phyloP scores from a whole-genome alignment of 1,140 invertebrate genomes.

The Magallana angulata region DNA sequence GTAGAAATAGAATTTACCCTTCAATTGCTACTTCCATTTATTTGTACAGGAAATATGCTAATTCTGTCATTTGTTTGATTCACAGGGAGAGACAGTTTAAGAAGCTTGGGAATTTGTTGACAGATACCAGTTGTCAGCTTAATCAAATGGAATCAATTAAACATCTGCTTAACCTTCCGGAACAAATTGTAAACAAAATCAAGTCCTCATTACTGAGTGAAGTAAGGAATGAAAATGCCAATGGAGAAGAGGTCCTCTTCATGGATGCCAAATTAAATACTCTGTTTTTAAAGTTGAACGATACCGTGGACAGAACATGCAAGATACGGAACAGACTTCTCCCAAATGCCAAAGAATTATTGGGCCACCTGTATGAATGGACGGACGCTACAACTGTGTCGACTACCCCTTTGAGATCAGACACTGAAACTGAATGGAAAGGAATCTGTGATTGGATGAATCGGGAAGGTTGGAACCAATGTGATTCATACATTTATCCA shows the following conservation, averaged over 20 bases:
- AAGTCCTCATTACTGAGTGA: background rate
- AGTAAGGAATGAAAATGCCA: background rate
- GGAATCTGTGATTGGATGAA: background rate
- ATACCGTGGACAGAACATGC: background rate
- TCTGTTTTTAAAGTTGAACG: background rate
- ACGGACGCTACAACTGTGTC: background rate
- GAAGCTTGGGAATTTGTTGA: slow-evolving; percentile 5
- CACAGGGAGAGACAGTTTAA: background rate
- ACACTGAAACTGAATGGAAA: background rate
- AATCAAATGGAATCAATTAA: slow-evolving; percentile 13
- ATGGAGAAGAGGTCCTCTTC: background rate
- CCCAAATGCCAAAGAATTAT: background rate
- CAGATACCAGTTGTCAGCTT: background rate
- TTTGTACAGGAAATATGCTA: no score
- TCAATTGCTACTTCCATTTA: no score
- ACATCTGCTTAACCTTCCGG: background rate
- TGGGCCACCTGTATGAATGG: background rate
- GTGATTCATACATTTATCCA: background rate
- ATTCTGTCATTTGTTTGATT: background rate
- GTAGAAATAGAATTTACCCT: no score
- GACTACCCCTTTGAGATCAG: background rate
- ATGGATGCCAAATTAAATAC: slow-evolving; percentile 25
- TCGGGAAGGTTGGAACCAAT: background rate
- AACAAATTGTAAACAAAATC: background rate
- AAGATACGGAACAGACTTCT: background rate